phyloP scores from a whole-genome alignment of 2,113 vertebrate genomes.

The Prunella fulvescens region DNA sequence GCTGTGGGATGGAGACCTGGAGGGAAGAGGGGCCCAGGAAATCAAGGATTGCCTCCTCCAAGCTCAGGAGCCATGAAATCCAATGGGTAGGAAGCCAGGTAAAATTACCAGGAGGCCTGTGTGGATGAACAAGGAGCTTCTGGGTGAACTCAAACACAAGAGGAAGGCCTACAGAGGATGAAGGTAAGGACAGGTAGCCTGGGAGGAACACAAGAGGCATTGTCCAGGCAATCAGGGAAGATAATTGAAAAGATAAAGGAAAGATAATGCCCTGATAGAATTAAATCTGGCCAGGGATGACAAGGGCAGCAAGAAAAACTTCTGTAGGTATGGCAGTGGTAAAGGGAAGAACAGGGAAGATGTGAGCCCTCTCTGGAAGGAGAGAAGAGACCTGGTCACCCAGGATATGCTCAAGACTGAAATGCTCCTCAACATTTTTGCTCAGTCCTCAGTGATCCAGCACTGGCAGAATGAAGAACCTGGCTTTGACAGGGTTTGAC shows the following conservation, averaged over 20 bases:
- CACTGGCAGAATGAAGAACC: neutral
- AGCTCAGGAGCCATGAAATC: neutral
- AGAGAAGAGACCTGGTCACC: neutral
- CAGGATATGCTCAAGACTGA: neutral
- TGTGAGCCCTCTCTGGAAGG: neutral
- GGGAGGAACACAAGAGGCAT: neutral
- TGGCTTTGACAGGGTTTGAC: neutral
- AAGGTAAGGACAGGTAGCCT: neutral
- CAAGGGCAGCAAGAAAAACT: neutral
- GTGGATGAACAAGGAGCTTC: neutral
- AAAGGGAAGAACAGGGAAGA: neutral
- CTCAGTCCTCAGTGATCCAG: neutral
- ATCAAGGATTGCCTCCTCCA: neutral
- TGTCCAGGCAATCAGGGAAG: no score
- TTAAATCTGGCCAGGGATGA: neutral
- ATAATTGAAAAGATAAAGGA: neutral
- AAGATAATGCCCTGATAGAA: neutral
- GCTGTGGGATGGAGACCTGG: neutral
- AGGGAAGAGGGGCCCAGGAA: neutral
- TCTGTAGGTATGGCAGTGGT: neutral
- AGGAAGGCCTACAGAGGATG: neutral
- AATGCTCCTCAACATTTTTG: neutral
- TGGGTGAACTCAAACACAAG: neutral
- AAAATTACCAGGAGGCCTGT: neutral
- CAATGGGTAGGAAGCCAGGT: neutral